Percentiles rank a stretch among this genome's conserved stretches.
phyloP scores from a whole-genome alignment of 2,113 vertebrate species.

The Tragelaphus scriptus region DNA sequence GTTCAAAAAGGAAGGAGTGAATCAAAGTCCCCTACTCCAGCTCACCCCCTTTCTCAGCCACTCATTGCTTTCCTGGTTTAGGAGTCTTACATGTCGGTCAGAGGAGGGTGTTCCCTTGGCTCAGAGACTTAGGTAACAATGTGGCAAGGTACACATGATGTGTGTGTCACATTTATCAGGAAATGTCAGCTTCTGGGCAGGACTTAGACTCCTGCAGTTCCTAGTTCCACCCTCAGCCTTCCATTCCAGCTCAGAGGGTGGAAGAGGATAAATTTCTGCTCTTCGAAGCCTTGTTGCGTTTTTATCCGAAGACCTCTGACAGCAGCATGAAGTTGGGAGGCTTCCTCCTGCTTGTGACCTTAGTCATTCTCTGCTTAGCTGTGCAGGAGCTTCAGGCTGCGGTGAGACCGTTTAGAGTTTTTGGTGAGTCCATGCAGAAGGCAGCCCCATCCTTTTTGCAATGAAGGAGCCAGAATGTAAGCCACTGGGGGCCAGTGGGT shows the following conservation, averaged over 20 bases:
- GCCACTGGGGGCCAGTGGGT: no score
- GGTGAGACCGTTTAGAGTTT: rapidly evolving
- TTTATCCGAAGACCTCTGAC: neutral
- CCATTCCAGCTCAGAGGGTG: neutral
- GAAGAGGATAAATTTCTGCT: neutral
- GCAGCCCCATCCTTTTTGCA: neutral
- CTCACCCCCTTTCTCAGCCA: neutral
- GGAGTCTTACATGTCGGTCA: neutral
- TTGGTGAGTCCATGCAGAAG: slow-evolving; percentile 22
- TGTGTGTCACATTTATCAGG: neutral
- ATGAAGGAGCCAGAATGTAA: neutral
- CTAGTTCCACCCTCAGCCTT: neutral
- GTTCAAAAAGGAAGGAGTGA: neutral
- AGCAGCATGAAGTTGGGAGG: slow-evolving; percentile 53
- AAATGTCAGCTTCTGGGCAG: slow-evolving; percentile 25
- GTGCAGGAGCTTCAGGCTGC: slow-evolving; percentile 39
- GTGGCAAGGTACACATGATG: neutral
- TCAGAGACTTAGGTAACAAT: neutral
- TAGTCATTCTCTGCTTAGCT: slow-evolving; percentile 21
- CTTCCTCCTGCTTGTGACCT: slow-evolving; percentile 31
- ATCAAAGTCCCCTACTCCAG: neutral
- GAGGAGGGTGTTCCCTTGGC: neutral
- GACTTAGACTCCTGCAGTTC: neutral
- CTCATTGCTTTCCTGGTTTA: neutral
- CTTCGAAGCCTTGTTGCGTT: neutral